Conservation (phyloP, 2,888 invertebrate species). For the Parnassius orleans region DNA sequence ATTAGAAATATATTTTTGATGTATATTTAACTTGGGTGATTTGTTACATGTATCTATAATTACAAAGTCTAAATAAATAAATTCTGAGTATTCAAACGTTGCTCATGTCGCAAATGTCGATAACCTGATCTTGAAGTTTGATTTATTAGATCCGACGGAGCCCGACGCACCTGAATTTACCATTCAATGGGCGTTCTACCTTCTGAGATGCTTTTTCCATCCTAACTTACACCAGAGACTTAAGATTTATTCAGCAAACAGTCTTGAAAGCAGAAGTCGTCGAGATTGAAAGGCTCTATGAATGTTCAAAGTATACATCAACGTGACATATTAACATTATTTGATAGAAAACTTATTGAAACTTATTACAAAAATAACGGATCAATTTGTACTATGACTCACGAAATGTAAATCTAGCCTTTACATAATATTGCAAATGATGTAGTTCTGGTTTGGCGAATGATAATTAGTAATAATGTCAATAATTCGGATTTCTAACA, state of each 20-base stretch:
- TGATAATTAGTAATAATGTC: no score
- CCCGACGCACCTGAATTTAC: constrained; percentile 52
- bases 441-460: no score
- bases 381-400: no score
- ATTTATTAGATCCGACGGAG: constrained; percentile 40
- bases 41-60: no score
- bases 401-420: no score
- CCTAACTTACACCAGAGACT: constrained; percentile 44
- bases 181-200: constrained; percentile 47
- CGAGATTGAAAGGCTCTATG: not conserved
- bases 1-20: no score
- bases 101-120: constrained; percentile 43
- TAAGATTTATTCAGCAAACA: constrained; percentile 37
- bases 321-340: not conserved
- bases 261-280: constrained; percentile 12
- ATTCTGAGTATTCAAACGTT: constrained; percentile 2
- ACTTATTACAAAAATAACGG: no score
- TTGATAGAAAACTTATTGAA: not conserved
- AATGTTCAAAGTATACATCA: not conserved
- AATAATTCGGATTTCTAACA: no score
- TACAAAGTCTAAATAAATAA: constrained; percentile 2
- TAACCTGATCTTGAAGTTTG: constrained; percentile 56
- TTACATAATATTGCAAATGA: no score
- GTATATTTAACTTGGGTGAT: no score
- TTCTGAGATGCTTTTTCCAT: constrained; percentile 46